A percentile compares a stretch with the other conserved stretches of the same genome.
Conservation (phyloP, 2,113 vertebrate species). For the Lanius ludovicianus region DNA sequence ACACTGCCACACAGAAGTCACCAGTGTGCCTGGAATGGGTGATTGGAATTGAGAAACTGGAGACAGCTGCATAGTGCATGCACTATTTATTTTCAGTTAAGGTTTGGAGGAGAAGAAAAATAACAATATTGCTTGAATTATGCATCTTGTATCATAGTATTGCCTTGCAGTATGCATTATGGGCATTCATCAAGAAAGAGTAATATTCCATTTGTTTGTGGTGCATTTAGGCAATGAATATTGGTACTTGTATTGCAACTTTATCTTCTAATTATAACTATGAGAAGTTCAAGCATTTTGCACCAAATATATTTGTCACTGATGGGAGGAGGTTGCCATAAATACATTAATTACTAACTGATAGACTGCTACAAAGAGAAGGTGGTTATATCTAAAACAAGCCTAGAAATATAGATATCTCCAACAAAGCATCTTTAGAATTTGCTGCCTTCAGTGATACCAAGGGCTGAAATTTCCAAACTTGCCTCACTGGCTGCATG, state of each 20-base stretch:
- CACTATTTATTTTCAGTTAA: neutral
- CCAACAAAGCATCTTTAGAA: neutral
- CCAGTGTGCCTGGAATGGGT: neutral
- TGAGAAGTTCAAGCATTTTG: neutral
- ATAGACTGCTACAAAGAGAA: neutral
- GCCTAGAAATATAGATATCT: neutral
- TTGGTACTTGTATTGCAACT: neutral
- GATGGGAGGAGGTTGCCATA: neutral
- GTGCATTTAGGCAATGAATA: neutral
- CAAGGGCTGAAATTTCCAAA: neutral
- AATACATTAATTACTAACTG: neutral
- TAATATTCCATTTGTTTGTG: neutral
- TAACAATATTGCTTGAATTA: neutral
- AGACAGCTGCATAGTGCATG: neutral
- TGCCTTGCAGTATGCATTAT: neutral
- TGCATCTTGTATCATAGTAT: too few relatives aligned
- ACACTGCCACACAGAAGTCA: neutral
- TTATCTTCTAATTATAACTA: neutral
- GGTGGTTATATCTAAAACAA: neutral
- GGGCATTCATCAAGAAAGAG: neutral
- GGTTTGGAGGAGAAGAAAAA: neutral
- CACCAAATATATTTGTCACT: neutral
- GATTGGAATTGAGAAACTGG: neutral
- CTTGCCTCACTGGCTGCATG: neutral
- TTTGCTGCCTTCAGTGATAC: neutral